A percentile compares a stretch with the other conserved stretches of the same genome.
Evolutionary conservation across 1,140 invertebrate genomes (phyloP).

Genomic region (Zaprionus inermis): DNA sequence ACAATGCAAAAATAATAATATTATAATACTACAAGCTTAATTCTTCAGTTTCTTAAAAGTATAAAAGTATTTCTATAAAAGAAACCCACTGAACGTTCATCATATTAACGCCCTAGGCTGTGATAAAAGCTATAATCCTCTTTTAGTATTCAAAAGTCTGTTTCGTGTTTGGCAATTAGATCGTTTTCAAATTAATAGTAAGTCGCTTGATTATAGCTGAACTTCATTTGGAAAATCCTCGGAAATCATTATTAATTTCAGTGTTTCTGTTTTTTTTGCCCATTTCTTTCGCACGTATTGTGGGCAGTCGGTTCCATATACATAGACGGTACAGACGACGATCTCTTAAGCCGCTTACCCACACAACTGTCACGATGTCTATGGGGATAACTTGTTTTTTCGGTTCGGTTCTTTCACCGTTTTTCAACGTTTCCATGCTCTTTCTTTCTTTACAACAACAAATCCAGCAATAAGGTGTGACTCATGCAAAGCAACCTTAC

Average conservation of each 20-base stretch:
- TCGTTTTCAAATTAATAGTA: conserved; percentile 45
- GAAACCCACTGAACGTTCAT: too few species aligned
- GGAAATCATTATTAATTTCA: conserved; percentile 72
- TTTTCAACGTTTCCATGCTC: conserved; percentile 65
- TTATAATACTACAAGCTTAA: neutral
- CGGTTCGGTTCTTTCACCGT: conserved; percentile 51
- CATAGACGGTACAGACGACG: conserved; percentile 30
- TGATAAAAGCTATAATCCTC: neutral
- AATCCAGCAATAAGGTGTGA: conserved; percentile 60
- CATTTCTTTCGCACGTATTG: conserved; percentile 27
- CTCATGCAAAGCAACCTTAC: conserved; percentile 48
- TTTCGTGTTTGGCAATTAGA: conserved; percentile 57
- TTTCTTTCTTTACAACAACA: conserved; percentile 61
- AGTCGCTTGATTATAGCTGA: conserved; percentile 61
- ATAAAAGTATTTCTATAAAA: neutral
- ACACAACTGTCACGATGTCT: conserved; percentile 74
- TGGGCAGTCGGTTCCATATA: conserved; percentile 28
- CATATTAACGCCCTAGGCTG: neutral
- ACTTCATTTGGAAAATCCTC: conserved; percentile 54
- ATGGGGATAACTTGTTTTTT: conserved; percentile 74
- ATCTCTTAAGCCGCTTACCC: conserved; percentile 74
- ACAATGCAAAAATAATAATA: neutral
- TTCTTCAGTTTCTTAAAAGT: neutral
- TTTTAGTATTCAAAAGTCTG: neutral
- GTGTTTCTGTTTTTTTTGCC: conserved; percentile 23